phyloP scores from a whole-genome alignment of 2,888 invertebrate genomes.

The Ptilodon capucinus region DNA sequence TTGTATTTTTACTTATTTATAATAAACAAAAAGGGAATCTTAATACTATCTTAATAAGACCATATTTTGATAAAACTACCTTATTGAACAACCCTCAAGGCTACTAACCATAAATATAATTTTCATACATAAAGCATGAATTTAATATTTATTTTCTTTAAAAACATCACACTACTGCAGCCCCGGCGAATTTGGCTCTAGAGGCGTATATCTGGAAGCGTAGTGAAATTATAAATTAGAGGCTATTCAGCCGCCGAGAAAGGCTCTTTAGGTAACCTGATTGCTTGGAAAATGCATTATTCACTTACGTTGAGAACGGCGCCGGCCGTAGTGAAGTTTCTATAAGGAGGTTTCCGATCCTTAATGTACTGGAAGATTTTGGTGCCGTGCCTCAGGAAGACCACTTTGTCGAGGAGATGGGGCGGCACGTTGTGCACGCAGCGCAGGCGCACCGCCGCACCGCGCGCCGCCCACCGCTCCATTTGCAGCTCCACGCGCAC shows the following conservation, averaged over 20 bases:
- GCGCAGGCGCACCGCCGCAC: slow-evolving; percentile 86
- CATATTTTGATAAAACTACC: too few relatives aligned
- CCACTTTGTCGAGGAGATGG: slow-evolving; percentile 90
- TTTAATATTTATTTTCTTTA: too few relatives aligned
- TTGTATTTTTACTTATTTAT: too few relatives aligned
- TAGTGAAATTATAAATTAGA: neutral
- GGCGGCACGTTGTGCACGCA: slow-evolving; percentile 90
- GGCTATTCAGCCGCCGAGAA: slow-evolving; percentile 14
- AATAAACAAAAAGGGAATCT: too few relatives aligned
- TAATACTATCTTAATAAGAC: too few relatives aligned
- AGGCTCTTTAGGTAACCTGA: slow-evolving; percentile 8
- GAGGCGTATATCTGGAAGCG: too few relatives aligned
- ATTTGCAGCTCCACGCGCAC: slow-evolving; percentile 86
- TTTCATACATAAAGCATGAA: too few relatives aligned
- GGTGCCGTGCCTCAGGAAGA: slow-evolving; percentile 86
- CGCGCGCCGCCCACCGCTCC: slow-evolving; percentile 88
- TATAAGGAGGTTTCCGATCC: slow-evolving; percentile 89
- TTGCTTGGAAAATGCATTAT: slow-evolving; percentile 17
- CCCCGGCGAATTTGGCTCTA: neutral
- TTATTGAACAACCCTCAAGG: too few relatives aligned
- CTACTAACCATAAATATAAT: too few relatives aligned
- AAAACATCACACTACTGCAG: too few relatives aligned
- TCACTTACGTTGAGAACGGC: slow-evolving; percentile 89
- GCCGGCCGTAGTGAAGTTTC: slow-evolving; percentile 86
- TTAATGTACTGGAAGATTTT: slow-evolving; percentile 92